These are phyloP conservation scores for Isaurus tuberculatus DNA, from an alignment of 92 coral and sea anemone genomes.

Conservation along the genomic window DNA sequence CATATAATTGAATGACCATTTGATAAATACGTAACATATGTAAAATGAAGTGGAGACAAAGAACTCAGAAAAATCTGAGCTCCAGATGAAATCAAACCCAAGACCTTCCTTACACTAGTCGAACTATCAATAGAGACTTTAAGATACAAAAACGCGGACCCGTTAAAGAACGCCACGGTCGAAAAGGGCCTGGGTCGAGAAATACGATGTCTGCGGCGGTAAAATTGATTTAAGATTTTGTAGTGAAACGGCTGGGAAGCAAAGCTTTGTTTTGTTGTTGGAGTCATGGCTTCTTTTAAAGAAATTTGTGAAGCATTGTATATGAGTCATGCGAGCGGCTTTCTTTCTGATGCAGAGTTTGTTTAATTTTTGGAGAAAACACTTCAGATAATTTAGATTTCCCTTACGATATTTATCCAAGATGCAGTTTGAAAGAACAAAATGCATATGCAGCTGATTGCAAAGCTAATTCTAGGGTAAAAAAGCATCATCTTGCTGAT, in stretches of 20 bases:
- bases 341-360: constrained; percentile 43
- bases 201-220: no score
- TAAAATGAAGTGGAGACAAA: no score
- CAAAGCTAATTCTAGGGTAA: constrained; percentile 41
- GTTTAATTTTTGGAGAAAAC: constrained; percentile 42
- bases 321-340: constrained; percentile 46
- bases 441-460: constrained; percentile 61
- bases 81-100: no score
- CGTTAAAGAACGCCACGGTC: constrained; percentile 34
- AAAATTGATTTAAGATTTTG: no score
- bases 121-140: neutral
- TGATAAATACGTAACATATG: no score
- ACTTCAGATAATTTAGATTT: constrained; percentile 52
- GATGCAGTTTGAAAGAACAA: constrained; percentile 6
- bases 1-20: no score
- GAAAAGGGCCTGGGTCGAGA: constrained; percentile 52
- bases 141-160: constrained; percentile 35
- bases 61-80: no score
- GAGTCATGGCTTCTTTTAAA: constrained; percentile 43
- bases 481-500: constrained; percentile 48
- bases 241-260: neutral
- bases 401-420: constrained; percentile 20
- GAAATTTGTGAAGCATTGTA: constrained; percentile 38
- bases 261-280: neutral
- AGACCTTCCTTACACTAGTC: no score